Evolutionary conservation across 2,888 invertebrate species (phyloP).

Genomic region (Ametastegia equiseti): DNA sequence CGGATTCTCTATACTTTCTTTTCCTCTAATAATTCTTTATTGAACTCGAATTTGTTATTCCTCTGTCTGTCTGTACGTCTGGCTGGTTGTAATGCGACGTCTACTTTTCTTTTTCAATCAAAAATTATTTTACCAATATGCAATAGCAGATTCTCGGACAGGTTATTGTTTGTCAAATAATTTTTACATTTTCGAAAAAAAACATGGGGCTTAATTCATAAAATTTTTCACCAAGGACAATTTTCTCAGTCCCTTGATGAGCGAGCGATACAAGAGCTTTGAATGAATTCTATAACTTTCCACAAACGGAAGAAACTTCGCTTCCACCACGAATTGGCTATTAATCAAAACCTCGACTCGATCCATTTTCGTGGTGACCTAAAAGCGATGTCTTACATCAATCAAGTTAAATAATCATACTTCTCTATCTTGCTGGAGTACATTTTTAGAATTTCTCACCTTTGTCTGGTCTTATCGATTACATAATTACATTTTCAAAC

Average conservation of each 20-base stretch:
- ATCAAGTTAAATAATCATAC: slow-evolving; percentile 39
- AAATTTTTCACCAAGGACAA: neutral
- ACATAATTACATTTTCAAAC: neutral
- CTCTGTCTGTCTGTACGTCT: neutral
- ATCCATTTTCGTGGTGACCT: neutral
- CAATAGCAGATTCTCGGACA: neutral
- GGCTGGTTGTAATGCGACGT: too few species aligned
- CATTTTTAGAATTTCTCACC: neutral
- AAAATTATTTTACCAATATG: neutral
- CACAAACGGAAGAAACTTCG: neutral
- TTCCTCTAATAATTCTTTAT: neutral
- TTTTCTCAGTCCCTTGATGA: neutral
- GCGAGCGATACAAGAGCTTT: neutral
- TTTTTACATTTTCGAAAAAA: too few species aligned
- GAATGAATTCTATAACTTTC: neutral
- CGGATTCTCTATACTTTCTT: neutral
- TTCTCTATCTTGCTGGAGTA: neutral
- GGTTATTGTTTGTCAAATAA: neutral
- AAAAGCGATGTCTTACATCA: slow-evolving; percentile 17
- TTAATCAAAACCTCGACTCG: slow-evolving; percentile 27
- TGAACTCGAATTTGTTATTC: neutral
- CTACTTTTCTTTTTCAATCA: too few species aligned
- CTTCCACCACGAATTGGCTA: slow-evolving; percentile 7
- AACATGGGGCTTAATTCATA: too few species aligned
- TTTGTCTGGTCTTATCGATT: neutral